Evolutionary conservation across 2,113 vertebrate genomes (phyloP), one percentile per base, ranked within the genome.

Genomic region (Apistogramma diplotaenia): DNA sequence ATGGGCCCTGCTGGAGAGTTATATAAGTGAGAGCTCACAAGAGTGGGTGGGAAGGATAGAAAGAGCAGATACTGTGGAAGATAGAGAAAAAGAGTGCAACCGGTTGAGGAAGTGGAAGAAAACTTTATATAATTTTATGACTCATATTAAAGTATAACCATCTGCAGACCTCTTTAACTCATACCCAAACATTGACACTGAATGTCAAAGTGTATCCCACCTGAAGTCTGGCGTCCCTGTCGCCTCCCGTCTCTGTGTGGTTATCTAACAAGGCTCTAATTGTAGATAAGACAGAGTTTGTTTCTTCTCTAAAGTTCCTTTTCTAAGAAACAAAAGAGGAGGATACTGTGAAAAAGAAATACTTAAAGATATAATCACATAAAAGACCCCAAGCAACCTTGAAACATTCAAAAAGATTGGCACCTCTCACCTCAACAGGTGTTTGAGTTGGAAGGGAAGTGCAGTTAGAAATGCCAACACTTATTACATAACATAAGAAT

Each of bases 281-380:
- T 19, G 81, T 78, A 18, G 83, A 72, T 55, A 88, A 43, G n/a
- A 95, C 49, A 3, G 92, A 85, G 9, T 76, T 21, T 9, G 89
- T 89, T 77, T 94, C 88, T 81, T 94, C 90, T 86, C 84, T 92
- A 40, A 94, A 90, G 83, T 96, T 95, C 18, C 19, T 85, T 76
- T 92, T 95, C 95, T 96, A 76, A 71, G 25, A 76, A n/a, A 55
- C 12, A 53, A 54, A 86, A 27, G 16, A 13, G 13, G 10, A 55
- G 10, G 3, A 29, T 9, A 51, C 9, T 4, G 4, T 35, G 6
- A 71, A 35, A 67, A 11, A 62, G 2, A 59, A 40, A 78, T 8
- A 11, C 11, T 29, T 46, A 0, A 59, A 70, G 10, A 58, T 3
- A 72, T 11, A 37, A 10, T 54, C 18, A 5, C 13, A 77, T 29